These are phyloP conservation scores for Oscheius onirici DNA, from an alignment of 2,888 invertebrate species.

Conservation along the genomic window DNA sequence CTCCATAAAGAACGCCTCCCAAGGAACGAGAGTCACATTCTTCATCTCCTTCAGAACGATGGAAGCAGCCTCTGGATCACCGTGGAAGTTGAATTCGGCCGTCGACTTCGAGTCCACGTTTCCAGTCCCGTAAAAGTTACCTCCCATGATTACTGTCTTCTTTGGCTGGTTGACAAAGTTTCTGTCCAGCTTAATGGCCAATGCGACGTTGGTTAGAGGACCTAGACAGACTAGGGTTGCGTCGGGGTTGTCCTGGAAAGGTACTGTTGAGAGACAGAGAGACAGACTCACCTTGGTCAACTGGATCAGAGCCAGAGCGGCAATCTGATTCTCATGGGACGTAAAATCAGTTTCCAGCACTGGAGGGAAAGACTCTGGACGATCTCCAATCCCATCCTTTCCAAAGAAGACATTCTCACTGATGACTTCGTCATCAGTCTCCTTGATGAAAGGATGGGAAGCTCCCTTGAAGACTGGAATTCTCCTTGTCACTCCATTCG, in stretches of 20 bases:
- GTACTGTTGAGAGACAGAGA: neutral
- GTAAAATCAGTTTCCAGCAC: constrained; percentile 49
- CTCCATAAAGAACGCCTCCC: constrained; percentile 76
- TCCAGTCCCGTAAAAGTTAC: constrained; percentile 71
- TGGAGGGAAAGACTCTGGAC: constrained; percentile 51
- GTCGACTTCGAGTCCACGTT: constrained; percentile 71
- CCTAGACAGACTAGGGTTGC: constrained; percentile 61
- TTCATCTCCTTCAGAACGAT: constrained; percentile 78
- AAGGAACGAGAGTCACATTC: constrained; percentile 79
- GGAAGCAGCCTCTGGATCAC: constrained; percentile 83
- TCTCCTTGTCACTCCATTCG: constrained; percentile 39
- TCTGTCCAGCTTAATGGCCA: constrained; percentile 73
- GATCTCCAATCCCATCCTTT: constrained; percentile 60
- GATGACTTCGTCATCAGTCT: constrained; percentile 39
- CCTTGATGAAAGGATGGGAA: constrained; percentile 55
- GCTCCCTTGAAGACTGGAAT: constrained; percentile 70
- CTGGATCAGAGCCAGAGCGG: constrained; percentile 61
- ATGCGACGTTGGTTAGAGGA: constrained; percentile 74
- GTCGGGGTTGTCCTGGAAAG: constrained; percentile 33
- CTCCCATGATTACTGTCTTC: constrained; percentile 66
- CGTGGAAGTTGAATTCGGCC: constrained; percentile 83
- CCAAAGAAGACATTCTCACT: constrained; percentile 61
- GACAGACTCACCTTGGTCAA: constrained; percentile 29
- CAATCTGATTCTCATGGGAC: constrained; percentile 47
- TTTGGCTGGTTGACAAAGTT: constrained; percentile 65